Conservation (phyloP, 2,113 vertebrate species). For the Onychostoma macrolepis region DNA sequence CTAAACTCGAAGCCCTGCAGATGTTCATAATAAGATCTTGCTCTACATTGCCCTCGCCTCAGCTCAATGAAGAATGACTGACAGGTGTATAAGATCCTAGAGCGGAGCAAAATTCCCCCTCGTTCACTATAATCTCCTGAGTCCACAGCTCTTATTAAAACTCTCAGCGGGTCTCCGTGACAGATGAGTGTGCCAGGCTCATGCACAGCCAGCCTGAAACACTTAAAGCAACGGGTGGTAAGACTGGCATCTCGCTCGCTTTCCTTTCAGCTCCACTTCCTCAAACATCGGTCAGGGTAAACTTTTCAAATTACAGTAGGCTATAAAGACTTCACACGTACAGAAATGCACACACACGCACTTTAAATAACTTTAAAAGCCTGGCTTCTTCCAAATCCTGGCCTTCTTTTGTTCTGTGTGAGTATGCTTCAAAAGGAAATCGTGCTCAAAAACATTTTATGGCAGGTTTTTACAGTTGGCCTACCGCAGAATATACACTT, state of each 20-base stretch:
- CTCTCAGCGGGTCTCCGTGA: conserved; percentile 44
- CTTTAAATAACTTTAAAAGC: not conserved
- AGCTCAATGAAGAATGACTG: conserved; percentile 22
- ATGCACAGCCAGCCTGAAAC: conserved; percentile 58
- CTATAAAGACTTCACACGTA: conserved; percentile 43
- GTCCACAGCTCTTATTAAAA: conserved; percentile 37
- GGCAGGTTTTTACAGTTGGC: not conserved
- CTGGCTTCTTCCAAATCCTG: not conserved
- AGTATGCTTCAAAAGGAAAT: not conserved
- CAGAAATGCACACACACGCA: not conserved
- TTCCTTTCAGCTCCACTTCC: conserved; percentile 41
- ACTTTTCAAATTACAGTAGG: conserved; percentile 39
- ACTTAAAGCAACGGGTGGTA: conserved; percentile 61
- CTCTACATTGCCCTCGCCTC: not conserved
- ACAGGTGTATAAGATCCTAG: conserved; percentile 33
- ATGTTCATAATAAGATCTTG: not conserved
- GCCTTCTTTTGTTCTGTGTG: not conserved
- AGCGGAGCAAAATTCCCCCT: conserved; percentile 2
- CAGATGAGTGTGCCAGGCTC: conserved; percentile 49
- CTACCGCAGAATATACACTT: not conserved
- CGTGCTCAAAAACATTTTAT: not conserved
- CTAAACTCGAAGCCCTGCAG: not conserved
- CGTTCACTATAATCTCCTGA: conserved; percentile 12
- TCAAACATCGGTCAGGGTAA: conserved; percentile 35
- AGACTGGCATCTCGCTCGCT: conserved; percentile 51